Evolutionary conservation across 2,113 vertebrate genomes (phyloP).

Genomic region (Varanus komodoensis): DNA sequence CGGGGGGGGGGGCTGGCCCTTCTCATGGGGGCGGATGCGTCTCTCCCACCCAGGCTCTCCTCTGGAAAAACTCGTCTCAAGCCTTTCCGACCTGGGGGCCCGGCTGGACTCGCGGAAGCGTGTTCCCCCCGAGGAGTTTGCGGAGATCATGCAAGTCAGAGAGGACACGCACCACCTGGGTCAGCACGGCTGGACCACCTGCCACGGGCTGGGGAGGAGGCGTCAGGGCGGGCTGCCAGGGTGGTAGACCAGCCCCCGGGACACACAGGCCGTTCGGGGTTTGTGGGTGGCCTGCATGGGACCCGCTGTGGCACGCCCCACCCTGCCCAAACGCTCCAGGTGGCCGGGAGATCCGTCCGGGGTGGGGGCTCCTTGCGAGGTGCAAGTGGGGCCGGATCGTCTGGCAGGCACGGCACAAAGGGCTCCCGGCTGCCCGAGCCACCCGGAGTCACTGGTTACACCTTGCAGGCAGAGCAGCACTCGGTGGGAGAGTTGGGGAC

Average conservation of each 20-base stretch:
- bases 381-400: not conserved
- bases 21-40: fast-evolving
- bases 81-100: constrained; percentile 72
- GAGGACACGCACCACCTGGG: constrained; percentile 79
- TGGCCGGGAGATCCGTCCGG: too few relatives aligned
- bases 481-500: not conserved
- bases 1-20: too few relatives aligned
- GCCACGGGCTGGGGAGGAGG: too few relatives aligned
- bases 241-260: too few relatives aligned
- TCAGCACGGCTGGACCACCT: constrained; percentile 48
- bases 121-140: constrained; percentile 72
- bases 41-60: constrained; percentile 61
- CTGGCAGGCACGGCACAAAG: too few relatives aligned
- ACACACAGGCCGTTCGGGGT: too few relatives aligned
- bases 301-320: too few relatives aligned
- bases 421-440: not conserved
- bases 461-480: not conserved
- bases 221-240: too few relatives aligned
- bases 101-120: constrained; percentile 74
- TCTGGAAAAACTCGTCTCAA: constrained; percentile 77
- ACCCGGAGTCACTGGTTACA: not conserved
- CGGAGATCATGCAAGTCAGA: constrained; percentile 76
- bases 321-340: too few relatives aligned
- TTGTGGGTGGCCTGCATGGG: too few relatives aligned
- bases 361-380: too few relatives aligned